Conservation (phyloP, 2,888 invertebrate species). For the Acanthosepion lycidas region DNA sequence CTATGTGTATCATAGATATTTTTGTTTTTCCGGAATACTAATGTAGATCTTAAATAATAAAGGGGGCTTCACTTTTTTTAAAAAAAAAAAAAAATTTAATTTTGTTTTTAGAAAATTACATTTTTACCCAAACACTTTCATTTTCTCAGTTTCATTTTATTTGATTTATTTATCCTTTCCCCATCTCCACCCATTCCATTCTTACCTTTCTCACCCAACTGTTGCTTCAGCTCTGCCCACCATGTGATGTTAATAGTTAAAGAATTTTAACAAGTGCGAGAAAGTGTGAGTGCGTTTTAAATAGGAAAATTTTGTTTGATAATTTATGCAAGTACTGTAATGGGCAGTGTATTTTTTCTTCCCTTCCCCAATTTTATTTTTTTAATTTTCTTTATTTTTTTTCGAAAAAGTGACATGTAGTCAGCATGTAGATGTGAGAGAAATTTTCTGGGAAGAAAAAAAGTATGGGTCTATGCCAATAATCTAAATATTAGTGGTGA, state of each 20-base stretch:
- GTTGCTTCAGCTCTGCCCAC: background rate
- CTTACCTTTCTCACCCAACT: background rate
- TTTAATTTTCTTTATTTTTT: background rate
- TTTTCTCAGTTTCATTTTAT: background rate
- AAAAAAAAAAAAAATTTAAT: background rate
- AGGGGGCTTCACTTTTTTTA: too few species aligned
- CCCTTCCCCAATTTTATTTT: background rate
- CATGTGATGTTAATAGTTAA: background rate
- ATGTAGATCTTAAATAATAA: background rate
- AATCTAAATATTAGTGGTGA: constrained; percentile 33
- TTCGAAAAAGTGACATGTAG: background rate
- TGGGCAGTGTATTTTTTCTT: background rate
- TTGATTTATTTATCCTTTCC: background rate
- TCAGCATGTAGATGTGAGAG: background rate
- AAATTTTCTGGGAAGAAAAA: background rate
- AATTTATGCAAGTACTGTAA: background rate
- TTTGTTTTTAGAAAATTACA: too few species aligned
- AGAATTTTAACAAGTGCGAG: background rate
- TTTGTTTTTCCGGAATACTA: background rate
- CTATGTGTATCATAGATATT: background rate
- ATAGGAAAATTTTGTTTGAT: background rate
- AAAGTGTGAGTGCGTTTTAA: background rate
- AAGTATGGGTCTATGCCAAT: background rate
- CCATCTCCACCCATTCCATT: background rate
- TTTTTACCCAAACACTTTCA: too few species aligned